These are phyloP conservation scores for Hirundo rustica DNA, from an alignment of 2,797 vertebrate genomes.

Conservation along the genomic window DNA sequence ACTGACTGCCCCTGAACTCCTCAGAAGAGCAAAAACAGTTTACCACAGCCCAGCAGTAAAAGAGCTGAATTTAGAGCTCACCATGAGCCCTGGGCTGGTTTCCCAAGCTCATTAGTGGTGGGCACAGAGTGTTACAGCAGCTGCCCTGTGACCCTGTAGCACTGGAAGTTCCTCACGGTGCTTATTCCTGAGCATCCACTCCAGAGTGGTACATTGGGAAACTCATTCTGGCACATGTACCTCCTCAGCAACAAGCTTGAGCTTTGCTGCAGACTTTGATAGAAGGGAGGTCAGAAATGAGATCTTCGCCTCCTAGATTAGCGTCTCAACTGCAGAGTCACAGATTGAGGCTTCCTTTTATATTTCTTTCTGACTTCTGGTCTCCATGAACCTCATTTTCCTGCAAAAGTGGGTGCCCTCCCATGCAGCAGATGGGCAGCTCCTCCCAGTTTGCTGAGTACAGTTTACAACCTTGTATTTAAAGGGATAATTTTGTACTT, in stretches of 20 bases:
- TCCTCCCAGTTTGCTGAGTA: neutral
- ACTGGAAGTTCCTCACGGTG: accelerated
- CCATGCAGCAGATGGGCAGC: neutral
- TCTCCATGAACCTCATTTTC: neutral
- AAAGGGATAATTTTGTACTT: slow-evolving; percentile 17
- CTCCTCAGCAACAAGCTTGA: neutral
- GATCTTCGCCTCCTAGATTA: neutral
- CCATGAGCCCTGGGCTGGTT: neutral
- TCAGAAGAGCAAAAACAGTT: neutral
- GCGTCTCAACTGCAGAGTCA: neutral
- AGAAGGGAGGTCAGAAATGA: neutral
- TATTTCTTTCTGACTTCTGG: neutral
- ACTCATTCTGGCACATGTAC: neutral
- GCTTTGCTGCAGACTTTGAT: neutral
- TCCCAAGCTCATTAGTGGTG: neutral
- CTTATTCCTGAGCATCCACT: neutral
- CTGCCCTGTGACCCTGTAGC: neutral
- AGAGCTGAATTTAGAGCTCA: neutral
- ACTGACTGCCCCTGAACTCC: neutral
- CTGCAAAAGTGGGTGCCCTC: neutral
- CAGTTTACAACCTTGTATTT: slow-evolving; percentile 15
- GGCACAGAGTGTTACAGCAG: neutral
- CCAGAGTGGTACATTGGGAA: neutral
- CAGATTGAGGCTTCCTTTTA: neutral
- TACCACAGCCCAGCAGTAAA: neutral